Evolutionary conservation across 2,888 invertebrate genomes (phyloP).

Genomic region (Stramonita haemastoma): DNA sequence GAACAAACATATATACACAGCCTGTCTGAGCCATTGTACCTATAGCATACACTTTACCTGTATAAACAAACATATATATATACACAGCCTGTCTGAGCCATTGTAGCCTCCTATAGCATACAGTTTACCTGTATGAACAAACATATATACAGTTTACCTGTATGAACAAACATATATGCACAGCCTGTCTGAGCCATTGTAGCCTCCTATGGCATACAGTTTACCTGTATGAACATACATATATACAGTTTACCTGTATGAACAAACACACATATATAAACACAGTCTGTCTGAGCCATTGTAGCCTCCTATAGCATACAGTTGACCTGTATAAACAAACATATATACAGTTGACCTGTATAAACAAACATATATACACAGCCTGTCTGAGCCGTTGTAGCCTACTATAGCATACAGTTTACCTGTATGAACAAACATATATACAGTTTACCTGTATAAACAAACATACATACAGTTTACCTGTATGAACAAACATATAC

Average conservation of each 20-base stretch:
- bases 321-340: constrained; percentile 57
- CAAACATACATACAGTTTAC: no score
- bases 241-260: not conserved
- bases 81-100: constrained; percentile 82
- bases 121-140: no score
- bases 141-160: no score
- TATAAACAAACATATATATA: no score
- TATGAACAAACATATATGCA: constrained; percentile 79
- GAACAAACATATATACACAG: constrained; percentile 87
- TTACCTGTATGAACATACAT: no score
- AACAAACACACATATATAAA: constrained; percentile 79
- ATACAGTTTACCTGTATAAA: constrained; percentile 74
- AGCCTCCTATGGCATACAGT: constrained; percentile 86
- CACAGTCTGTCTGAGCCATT: constrained; percentile 89
- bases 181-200: constrained; percentile 89
- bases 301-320: constrained; percentile 87
- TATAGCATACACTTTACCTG: constrained; percentile 82
- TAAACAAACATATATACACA: constrained; percentile 85
- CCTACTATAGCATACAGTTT: constrained; percentile 91
- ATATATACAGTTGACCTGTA: constrained; percentile 78
- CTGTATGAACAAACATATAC: constrained; percentile 71
- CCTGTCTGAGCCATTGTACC: constrained; percentile 90
- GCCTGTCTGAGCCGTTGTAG: constrained; percentile 89
- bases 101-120: constrained; percentile 85
- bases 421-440: no score